A percentile compares a stretch with the other conserved stretches of the same genome.
Conservation (phyloP, 92 coral and sea anemone species). For the Plumapathes pennacea region DNA sequence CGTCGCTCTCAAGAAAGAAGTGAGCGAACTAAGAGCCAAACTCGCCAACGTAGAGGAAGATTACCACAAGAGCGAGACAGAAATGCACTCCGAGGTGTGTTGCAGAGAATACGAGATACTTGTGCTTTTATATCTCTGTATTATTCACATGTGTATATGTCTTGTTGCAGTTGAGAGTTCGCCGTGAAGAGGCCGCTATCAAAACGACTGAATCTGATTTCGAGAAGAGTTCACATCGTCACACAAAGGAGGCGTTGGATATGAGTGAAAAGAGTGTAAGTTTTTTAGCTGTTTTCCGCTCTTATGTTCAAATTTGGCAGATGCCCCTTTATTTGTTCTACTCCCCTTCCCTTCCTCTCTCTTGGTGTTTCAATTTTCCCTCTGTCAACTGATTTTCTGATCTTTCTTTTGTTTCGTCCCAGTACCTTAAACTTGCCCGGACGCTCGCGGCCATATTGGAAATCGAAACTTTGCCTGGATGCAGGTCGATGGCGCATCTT, state of each 20-base stretch:
- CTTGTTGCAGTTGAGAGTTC: constrained; percentile 46
- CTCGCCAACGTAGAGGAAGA: constrained; percentile 85
- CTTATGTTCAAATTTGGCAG: too few species aligned
- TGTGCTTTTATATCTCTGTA: not conserved
- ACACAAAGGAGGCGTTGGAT: constrained; percentile 84
- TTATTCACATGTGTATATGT: not conserved
- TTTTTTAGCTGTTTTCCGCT: not conserved
- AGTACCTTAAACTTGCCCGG: constrained; percentile 82
- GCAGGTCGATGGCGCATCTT: constrained; percentile 84
- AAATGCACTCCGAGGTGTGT: constrained; percentile 84
- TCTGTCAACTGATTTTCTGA: not conserved
- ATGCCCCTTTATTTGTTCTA: not conserved
- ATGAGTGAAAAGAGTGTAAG: constrained; percentile 86
- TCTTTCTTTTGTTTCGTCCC: not conserved
- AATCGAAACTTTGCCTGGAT: constrained; percentile 74
- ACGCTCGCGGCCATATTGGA: constrained; percentile 70
- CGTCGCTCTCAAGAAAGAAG: constrained; percentile 68
- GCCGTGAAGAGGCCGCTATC: constrained; percentile 69
- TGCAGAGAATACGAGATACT: not conserved
- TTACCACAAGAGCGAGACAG: constrained; percentile 80
- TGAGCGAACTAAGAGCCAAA: constrained; percentile 75
- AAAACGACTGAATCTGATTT: constrained; percentile 64
- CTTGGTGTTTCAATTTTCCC: too few species aligned
- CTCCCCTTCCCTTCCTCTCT: too few species aligned
- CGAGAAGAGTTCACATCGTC: constrained; percentile 80